phyloP scores from a whole-genome alignment of 2,113 vertebrate genomes.

The Sigmodon hispidus region DNA sequence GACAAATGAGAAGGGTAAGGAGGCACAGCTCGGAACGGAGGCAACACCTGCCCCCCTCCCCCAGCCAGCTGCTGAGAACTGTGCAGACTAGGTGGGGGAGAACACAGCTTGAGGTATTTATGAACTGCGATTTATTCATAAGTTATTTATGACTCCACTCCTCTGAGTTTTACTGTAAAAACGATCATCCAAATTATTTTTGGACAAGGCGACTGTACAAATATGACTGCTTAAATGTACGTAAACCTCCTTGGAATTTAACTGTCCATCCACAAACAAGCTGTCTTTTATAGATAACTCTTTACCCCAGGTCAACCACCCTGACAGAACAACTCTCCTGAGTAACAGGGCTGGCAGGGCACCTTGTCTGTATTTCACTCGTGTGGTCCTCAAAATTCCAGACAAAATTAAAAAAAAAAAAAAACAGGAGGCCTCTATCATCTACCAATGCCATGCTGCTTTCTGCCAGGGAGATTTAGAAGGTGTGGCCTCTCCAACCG shows the following conservation, averaged over 20 bases:
- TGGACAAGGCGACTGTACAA: constrained; percentile 69
- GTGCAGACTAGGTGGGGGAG: constrained; percentile 36
- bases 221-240: constrained; percentile 4
- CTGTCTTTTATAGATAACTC: constrained; percentile 76
- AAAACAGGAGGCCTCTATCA: constrained; percentile 10
- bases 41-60: constrained; percentile 59
- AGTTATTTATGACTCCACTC: constrained; percentile 83
- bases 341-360: rapidly evolving
- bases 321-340: constrained; percentile 23
- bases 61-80: constrained; percentile 42
- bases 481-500: rapidly evolving
- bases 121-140: constrained; percentile 82
- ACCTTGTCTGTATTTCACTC: neutral
- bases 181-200: constrained; percentile 83
- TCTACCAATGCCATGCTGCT: rapidly evolving
- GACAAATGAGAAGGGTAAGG: constrained; percentile 33
- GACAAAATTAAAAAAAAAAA: neutral
- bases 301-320: constrained; percentile 53
- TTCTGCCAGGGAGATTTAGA: neutral
- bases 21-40: constrained; percentile 47
- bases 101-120: constrained; percentile 78
- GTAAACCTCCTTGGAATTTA: constrained; percentile 72
- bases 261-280: constrained; percentile 77
- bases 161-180: constrained; percentile 80
- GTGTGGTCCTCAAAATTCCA: neutral